These are phyloP conservation scores for Chloroclystis v-ata DNA, from an alignment of 2,888 invertebrate genomes.

Conservation along the genomic window DNA sequence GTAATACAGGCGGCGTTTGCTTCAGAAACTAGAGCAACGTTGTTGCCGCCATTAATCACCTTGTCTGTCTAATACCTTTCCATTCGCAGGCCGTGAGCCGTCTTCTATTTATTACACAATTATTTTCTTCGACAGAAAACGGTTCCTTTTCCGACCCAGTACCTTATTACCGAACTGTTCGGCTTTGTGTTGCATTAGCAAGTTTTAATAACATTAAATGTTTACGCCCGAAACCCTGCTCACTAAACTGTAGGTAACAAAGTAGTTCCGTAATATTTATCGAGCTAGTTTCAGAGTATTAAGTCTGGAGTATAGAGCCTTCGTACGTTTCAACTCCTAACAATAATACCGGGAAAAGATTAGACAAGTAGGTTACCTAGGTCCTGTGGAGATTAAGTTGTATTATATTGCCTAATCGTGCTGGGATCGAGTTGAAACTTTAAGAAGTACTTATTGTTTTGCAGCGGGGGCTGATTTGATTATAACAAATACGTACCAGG, in stretches of 20 bases:
- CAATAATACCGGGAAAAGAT: constrained; percentile 37
- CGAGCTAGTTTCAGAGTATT: constrained; percentile 55
- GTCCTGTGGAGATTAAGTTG: constrained; percentile 36
- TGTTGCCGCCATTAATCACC: constrained; percentile 70
- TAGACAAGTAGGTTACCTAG: constrained; percentile 30
- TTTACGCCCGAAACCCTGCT: constrained; percentile 65
- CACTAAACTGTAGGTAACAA: constrained; percentile 46
- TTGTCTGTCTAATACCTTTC: constrained; percentile 73
- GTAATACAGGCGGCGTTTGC: constrained; percentile 39
- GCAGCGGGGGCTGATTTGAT: constrained; percentile 92
- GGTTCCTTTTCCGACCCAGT: constrained; percentile 49
- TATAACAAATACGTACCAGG: constrained; percentile 94
- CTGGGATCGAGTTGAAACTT: not conserved
- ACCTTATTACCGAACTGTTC: constrained; percentile 54
- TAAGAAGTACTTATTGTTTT: not conserved
- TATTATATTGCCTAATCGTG: not conserved
- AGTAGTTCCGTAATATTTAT: constrained; percentile 60
- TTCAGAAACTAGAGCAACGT: constrained; percentile 51
- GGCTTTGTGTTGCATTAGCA: constrained; percentile 55
- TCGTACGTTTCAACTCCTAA: constrained; percentile 12
- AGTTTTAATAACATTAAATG: constrained; percentile 73
- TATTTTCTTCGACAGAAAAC: constrained; percentile 67
- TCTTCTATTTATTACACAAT: constrained; percentile 71
- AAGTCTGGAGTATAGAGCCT: constrained; percentile 32
- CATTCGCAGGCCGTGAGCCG: constrained; percentile 63